Base-by-base conservation (phyloP, 2,888 invertebrate species). In the Tenthredo notha region DNA sequence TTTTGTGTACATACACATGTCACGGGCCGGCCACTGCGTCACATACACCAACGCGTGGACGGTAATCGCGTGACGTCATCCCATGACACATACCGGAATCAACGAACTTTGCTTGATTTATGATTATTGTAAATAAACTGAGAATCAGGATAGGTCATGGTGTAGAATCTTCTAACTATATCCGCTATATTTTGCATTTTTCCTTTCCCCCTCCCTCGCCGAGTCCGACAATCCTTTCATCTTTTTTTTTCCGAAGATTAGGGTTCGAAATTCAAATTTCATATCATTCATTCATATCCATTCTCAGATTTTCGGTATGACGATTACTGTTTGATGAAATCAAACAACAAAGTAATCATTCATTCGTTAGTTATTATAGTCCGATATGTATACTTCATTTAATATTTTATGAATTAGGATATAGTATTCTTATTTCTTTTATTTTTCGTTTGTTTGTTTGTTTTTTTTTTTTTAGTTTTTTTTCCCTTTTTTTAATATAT, bases 1-100 rank as follows among this genome's bases (percentile, higher is more conserved):
- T 77, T 50, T 29, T 54, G 15, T 29, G 47, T 54, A 25, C 33
- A 29, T 25, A 21, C 70, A 70, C 18, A 37, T 15, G 37, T 70
- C 18, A 15, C 78, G 21, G 65, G 5, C 40, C 82, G 65, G 65
- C 58, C 78, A 33, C 37, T 54, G 21, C 47, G 78, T 78, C 83
- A 33, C 67, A 47, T 83, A 67, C 83, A 37, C 47, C 61, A 29
- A 54, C 15, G 29, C 82, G 82, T 65, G 65, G 21, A 54, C 84
- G 33, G 67, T 65, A 78, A 85, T 61, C 33, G 58, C 58, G 67
- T 85, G 85, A 85, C 80, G 85, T 85, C 85, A 85, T 70, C 67
- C 43, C 33, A 72, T 82, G 85, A 85, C 85, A 80, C 85, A 85
- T 72, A 80, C 80, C 67, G 85, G 58, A 85, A 85, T 85, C 85